These are phyloP conservation scores for Choreutis nemorana DNA, from an alignment of 2,888 invertebrate species.

Conservation along the genomic window DNA sequence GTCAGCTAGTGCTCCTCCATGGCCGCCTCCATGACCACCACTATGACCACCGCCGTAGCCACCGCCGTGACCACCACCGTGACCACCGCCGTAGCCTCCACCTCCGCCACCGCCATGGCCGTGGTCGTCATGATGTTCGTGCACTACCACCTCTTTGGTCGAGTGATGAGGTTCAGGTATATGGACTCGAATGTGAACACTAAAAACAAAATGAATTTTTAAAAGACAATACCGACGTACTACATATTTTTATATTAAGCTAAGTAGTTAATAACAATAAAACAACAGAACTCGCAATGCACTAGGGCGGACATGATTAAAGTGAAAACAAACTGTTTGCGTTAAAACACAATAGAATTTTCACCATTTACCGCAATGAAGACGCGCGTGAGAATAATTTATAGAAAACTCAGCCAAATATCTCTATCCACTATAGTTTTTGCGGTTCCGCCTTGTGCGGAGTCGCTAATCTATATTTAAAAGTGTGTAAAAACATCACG, in stretches of 20 bases:
- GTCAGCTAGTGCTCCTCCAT: slow-evolving; percentile 25
- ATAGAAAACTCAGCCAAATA: slow-evolving; percentile 52
- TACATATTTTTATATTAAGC: too few relatives aligned
- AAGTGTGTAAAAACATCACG: slow-evolving; percentile 11
- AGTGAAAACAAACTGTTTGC: slow-evolving; percentile 35
- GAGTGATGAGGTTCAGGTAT: slow-evolving; percentile 58
- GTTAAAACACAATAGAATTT: slow-evolving; percentile 49
- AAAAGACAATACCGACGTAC: too few relatives aligned
- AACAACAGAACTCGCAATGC: slow-evolving; percentile 33
- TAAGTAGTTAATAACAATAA: background rate
- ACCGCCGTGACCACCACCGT: slow-evolving; percentile 19
- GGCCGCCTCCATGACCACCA: slow-evolving; percentile 16
- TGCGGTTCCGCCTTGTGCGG: slow-evolving; percentile 28
- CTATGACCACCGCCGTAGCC: slow-evolving; percentile 15
- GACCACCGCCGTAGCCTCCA: slow-evolving; percentile 15
- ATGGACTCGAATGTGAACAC: slow-evolving; percentile 66
- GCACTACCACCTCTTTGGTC: slow-evolving; percentile 43
- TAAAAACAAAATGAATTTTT: slow-evolving; percentile 30
- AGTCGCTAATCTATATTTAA: slow-evolving; percentile 21
- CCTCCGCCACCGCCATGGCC: slow-evolving; percentile 33
- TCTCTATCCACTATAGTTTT: slow-evolving; percentile 32
- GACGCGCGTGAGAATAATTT: slow-evolving; percentile 48
- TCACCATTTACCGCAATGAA: slow-evolving; percentile 54
- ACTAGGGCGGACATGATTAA: slow-evolving; percentile 26
- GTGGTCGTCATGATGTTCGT: slow-evolving; percentile 45